phyloP scores from a whole-genome alignment of 2,888 invertebrate genomes.

The Drosophila incognita region DNA sequence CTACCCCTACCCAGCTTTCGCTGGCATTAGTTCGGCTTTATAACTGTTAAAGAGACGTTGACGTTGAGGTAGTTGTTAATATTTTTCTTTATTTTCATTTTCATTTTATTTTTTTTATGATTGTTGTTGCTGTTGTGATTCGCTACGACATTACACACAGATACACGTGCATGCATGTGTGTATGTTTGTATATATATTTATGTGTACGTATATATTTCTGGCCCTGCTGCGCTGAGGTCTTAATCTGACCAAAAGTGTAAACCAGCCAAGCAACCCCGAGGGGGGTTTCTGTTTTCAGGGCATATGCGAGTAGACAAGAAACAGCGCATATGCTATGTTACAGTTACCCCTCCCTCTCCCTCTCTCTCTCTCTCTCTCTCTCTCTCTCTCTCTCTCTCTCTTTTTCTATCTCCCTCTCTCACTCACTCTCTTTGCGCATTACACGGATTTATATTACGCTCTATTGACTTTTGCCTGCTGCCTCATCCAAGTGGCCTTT shows the following conservation, averaged over 20 bases:
- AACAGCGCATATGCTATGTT: slow-evolving; percentile 46
- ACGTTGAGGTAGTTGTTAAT: slow-evolving; percentile 72
- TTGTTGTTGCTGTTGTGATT: slow-evolving; percentile 82
- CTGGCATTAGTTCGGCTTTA: slow-evolving; percentile 76
- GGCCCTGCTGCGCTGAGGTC: slow-evolving; percentile 78
- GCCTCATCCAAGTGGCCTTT: slow-evolving; percentile 71
- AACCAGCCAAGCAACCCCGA: slow-evolving; percentile 66
- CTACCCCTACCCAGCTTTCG: not conserved
- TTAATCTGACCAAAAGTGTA: slow-evolving; percentile 84
- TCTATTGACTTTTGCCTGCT: slow-evolving; percentile 78
- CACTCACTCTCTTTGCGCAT: slow-evolving; percentile 35
- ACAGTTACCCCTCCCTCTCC: slow-evolving; percentile 9
- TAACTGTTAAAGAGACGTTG: slow-evolving; percentile 72
- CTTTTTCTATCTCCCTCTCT: not conserved
- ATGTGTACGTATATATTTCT: slow-evolving; percentile 17
- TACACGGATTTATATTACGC: slow-evolving; percentile 81
- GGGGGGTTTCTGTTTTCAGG: slow-evolving; percentile 60
- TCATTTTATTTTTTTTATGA: slow-evolving; percentile 45
- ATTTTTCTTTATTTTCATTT: slow-evolving; percentile 53
- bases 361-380: not conserved
- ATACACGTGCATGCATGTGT: slow-evolving; percentile 7
- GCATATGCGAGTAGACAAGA: slow-evolving; percentile 57
- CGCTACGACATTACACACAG: slow-evolving; percentile 72
- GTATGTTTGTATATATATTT: slow-evolving; percentile 5
- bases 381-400: slow-evolving; percentile 1